Evolutionary conservation across 1,140 invertebrate species (phyloP), one percentile per base, ranked within the genome.

Genomic region (Penaeus japonicus): DNA sequence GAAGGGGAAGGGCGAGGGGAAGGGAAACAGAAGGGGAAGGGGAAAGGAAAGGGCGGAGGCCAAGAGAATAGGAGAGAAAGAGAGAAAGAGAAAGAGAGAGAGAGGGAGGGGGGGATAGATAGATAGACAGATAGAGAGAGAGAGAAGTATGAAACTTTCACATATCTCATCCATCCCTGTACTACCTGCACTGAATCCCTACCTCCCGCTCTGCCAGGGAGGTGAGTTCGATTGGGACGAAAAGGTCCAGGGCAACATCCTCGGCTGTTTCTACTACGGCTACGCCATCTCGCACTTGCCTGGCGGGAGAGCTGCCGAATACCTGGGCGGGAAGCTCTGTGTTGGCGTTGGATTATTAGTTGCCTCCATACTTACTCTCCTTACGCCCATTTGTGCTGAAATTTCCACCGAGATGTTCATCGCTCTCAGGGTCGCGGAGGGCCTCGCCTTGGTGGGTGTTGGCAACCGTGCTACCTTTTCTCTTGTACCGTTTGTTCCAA

Each of bases 221-320:
- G 89, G 93, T 24, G 93, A 93, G 54, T 96, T 95, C 87, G 86
- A 92, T 5, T 96, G 96, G 96, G 94, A 94, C 91, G 95, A 95
- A 80, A 93, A 94, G 62, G 92, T 95, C 62, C 96, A 96, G 92
- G 94, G 94, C 54, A 88, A 95, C n/a, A 93, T 95, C 2, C 91
- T 97, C 30, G 95, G 96, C 0, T 94, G 95, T 0, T 96, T 96
- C 91, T 96, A 95, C 91, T 96, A 95, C 95, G 92, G 96, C 1
- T 96, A 96, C 89, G 96, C 96, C 94, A 17, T 94, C 0, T 94
- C 94, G 0, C 96, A 97, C 92, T 92, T 97, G 12, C 96, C 96
- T 0, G 96, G 96, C 4, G 96, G 96, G 12, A 92, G 96, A 47
- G 89, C 96, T 22, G 95, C 95, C 0, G 93, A 95, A 81, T 94